Base-by-base conservation (phyloP, 2,113 vertebrate species). In the Podiceps cristatus region DNA sequence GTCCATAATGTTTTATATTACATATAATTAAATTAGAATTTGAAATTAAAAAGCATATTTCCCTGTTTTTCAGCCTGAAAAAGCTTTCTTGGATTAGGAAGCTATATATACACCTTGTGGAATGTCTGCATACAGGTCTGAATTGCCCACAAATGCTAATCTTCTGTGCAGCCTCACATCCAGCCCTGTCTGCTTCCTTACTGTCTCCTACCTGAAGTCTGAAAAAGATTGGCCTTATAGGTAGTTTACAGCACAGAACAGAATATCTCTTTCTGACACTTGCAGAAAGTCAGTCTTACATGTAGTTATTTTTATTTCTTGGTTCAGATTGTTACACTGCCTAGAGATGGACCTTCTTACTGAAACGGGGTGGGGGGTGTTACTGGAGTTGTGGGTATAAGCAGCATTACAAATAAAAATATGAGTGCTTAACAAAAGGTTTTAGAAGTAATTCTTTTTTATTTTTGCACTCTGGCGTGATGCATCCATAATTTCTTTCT, bases 361-460 rank as follows among this genome's bases (percentile, higher is more conserved):
- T 50, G 33, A 82, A 80, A 49, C 24, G 5, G 49, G 4, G 2
- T 8, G 11, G 24, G 37, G 37, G 37, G 37, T 37, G 37, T 37
- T 45, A 27, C 52, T 10, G 25, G 22, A 58, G 81, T 68, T 96
- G 66, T 90, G 66, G 20, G 24, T 67, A 73, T 94, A 93, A 94
- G 55, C 68, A 56, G 60, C 75, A 71, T 95, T 94, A 91, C 58
- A 92, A 95, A 96, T 93, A 73, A 89, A 88, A 94, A 84, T 87
- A 93, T 53, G 73, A 86, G 67, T 86, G 68, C 33, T 96, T 95
- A 96, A 88, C 20, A 31, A 45, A 74, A 71, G 29, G 11, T 76
- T 90, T 91, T 40, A 66, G 63, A 84, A 68, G 23, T 62, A 91
- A 76, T 72, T 67, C 5, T 9, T 60, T 78, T 59, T 33, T 25